Conservation (phyloP, 2,113 vertebrate species). For the Gymnocephalus cernua region DNA sequence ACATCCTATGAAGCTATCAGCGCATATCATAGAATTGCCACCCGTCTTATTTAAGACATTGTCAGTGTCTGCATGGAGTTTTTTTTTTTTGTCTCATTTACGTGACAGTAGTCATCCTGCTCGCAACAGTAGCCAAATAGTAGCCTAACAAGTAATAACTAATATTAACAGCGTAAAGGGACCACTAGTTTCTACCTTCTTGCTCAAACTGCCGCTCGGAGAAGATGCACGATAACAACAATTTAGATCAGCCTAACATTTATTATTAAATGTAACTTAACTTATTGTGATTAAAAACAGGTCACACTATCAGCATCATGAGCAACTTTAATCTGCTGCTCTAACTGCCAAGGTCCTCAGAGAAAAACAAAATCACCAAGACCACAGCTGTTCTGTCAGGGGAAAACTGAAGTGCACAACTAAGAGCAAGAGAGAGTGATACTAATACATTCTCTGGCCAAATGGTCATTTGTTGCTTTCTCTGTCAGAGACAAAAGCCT, state of each 20-base stretch:
- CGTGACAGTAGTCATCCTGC: constrained; percentile 80
- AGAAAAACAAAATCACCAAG: constrained; percentile 22
- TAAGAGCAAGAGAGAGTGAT: background rate
- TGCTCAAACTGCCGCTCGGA: constrained; percentile 57
- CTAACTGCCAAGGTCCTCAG: constrained; percentile 63
- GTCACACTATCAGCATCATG: constrained; percentile 32
- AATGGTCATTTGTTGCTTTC: constrained; percentile 34
- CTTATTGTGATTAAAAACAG: constrained; percentile 26
- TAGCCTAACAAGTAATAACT: constrained; percentile 79
- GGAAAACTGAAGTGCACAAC: constrained; percentile 12
- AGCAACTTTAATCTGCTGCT: constrained; percentile 47
- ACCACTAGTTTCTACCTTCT: constrained; percentile 60
- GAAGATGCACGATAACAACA: constrained; percentile 39
- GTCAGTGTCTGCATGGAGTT: constrained; percentile 83
- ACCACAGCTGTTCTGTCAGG: constrained; percentile 41
- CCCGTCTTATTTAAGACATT: constrained; percentile 62
- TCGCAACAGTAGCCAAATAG: constrained; percentile 82
- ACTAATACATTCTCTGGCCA: constrained; percentile 14
- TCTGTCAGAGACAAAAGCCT: constrained; percentile 7
- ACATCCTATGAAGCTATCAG: constrained; percentile 9
- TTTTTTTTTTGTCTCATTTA: constrained; percentile 61
- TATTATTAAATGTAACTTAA: constrained; percentile 33
- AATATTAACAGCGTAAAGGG: constrained; percentile 71
- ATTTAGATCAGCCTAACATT: constrained; percentile 21
- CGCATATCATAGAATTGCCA: constrained; percentile 54